A percentile compares a stretch with the other conserved stretches of the same genome.
phyloP scores from a whole-genome alignment of 2,888 invertebrate genomes.

The Tipula helvola region DNA sequence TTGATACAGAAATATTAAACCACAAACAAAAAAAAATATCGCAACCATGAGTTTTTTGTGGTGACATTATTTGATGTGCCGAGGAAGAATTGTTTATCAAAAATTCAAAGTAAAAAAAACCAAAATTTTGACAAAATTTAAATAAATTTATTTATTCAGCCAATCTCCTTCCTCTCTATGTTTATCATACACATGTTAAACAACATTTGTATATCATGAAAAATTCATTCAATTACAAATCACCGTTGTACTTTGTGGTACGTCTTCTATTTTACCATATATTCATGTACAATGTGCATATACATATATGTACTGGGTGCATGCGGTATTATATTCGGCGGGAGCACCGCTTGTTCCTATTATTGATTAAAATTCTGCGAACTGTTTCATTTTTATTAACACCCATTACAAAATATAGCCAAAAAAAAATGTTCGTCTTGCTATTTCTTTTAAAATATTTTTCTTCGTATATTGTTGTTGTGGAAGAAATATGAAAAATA shows the following conservation, averaged over 20 bases:
- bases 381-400: background rate
- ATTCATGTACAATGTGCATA: no score
- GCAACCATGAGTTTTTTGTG: background rate
- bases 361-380: background rate
- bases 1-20: background rate
- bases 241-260: background rate
- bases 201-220: background rate
- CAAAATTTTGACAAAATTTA: background rate
- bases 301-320: background rate
- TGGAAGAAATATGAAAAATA: background rate
- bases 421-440: background rate
- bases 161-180: background rate
- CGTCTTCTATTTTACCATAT: background rate
- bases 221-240: background rate
- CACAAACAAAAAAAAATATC: background rate
- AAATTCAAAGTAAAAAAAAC: background rate
- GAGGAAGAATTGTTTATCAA: background rate
- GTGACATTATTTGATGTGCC: background rate
- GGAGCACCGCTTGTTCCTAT: background rate
- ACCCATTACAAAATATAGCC: background rate
- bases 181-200: background rate
- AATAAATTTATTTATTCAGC: background rate
- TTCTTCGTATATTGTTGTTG: background rate
- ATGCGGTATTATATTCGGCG: background rate
- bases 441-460: background rate